phyloP scores from a whole-genome alignment of 1,140 invertebrate genomes.

The Aphaenogaster ashmeadi region DNA sequence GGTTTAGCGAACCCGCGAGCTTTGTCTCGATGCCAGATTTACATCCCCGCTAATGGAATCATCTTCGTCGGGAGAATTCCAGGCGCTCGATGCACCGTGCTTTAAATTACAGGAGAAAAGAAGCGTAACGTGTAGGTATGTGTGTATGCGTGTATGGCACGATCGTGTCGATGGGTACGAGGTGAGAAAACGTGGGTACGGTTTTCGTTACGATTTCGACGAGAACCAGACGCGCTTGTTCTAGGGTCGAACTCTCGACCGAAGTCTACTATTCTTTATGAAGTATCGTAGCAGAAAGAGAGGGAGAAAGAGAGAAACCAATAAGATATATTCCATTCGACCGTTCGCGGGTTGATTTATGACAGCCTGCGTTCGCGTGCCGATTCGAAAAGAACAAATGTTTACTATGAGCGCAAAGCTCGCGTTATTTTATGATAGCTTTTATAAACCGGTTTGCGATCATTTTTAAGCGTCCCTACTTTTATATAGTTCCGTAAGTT shows the following conservation, averaged over 20 bases:
- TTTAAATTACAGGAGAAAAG: conserved; percentile 33
- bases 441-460: conserved; percentile 14
- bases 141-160: not conserved
- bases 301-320: not conserved
- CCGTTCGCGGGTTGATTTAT: conserved; percentile 7
- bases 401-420: not conserved
- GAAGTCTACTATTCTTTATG: conserved; percentile 19
- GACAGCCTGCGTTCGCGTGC: not conserved
- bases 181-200: conserved; percentile 39
- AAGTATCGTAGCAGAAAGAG: not conserved
- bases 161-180: conserved; percentile 42
- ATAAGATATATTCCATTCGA: conserved; percentile 26
- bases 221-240: conserved; percentile 48
- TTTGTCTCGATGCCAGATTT: conserved; percentile 40
- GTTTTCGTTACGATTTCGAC: conserved; percentile 54
- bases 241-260: not conserved
- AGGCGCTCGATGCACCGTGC: not conserved
- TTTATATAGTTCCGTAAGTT: not conserved
- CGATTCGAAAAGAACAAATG: conserved; percentile 8
- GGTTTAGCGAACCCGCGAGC: not conserved
- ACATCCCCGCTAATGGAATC: conserved; percentile 39
- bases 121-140: not conserved
- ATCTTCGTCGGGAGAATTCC: conserved; percentile 26
- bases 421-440: not conserved
- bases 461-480: not conserved